Base-by-base conservation (phyloP, 2,888 invertebrate species). In the Gymnoscelis rufifasciata region DNA sequence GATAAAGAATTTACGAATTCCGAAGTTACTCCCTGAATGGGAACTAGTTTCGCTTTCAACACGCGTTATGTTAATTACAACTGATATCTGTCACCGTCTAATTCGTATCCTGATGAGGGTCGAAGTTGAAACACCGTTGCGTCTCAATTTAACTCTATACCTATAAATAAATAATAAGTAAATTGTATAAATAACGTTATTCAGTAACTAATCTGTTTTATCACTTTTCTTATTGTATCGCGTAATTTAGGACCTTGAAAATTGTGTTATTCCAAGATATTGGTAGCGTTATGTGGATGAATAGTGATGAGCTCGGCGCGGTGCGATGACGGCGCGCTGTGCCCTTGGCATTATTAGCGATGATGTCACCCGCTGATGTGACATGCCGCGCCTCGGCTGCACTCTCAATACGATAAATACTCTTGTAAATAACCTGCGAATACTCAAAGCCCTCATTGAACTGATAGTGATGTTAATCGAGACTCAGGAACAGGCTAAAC, bases 311-410 rank as follows among this genome's bases (percentile, higher is more conserved):
- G 40, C 27, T 30, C 26, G 13, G 35, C 11, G 33, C 12, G 37
- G 31, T 19, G 46, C 33, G 28, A 38, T 12, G 23, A 11, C 24
- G 65, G 47, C 69, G 68, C 57, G 67, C 54, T 64, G 14, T 64
- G 80, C 78, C 82, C 81, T 80, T 82, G 82, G 76, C 82, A 75
- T 78, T 78, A 77, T 74, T 78, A 69, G 69, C 66, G 49, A 42
- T 50, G 50, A 45, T 41, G 41, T 47, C 46, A 51, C 19, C n/a
- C 46, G 37, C 29, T 12, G 31, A n/a, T 19, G 37, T 12, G 40
- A 0, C 0, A 6, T 11, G 24, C 36, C 35, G 14, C 27, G 24
- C 15, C 37, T n/a, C 7, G 11, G 29, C 11, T 26, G 8, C 6
- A 7, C 26, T 26, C 26, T 5, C n/a, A n/a, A n/a, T n/a, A n/a